Evolutionary conservation across 2,888 invertebrate genomes (phyloP), one percentile per base, ranked within the genome.

Genomic region (Oxyteleia sp.): DNA sequence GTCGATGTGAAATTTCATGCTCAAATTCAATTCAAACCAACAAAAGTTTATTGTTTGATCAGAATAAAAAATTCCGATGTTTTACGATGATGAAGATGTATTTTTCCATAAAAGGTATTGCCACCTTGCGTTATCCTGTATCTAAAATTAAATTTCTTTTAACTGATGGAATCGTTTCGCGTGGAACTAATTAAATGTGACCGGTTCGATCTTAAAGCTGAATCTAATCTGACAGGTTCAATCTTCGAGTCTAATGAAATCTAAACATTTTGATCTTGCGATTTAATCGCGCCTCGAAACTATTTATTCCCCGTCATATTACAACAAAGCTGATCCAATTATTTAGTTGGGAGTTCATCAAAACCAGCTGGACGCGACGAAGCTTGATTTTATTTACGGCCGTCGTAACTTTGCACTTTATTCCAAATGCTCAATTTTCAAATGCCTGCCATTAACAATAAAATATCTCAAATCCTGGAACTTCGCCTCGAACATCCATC

Each of bases 171-270:
- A 69, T 61, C 57, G 61, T 68, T 61, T 59, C 59, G 45, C 45
- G 10, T 53, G 20, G 16, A 69, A 69, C 68, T 78, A 78, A 78
- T 76, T 76, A 76, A 76, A 76, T 68, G 76, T 76, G 76, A 76
- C 76, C 43, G 32, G 61, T 78, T 78, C 68, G 68, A 78, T 69
- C 76, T 68, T 61, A 32, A 69, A 69, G 53, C 55, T 61, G 16
- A 61, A 69, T 78, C 76, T 78, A 68, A 68, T 78, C 76, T 61
- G 68, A 69, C 68, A 23, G 55, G 45, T 26, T 61, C 43, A 68
- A 78, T 69, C 76, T 61, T 55, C 29, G 51, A 13, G 55, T 63
- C 63, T 64, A 71, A 79, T 57, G 71, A 71, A 63, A 79, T 63
- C 71, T 71, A 79, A 71, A 79, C 71, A 79, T 79, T 79, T 79